Evolutionary conservation across 2,113 vertebrate species (phyloP), one percentile per base, ranked within the genome.

Genomic region (Strix uralensis): DNA sequence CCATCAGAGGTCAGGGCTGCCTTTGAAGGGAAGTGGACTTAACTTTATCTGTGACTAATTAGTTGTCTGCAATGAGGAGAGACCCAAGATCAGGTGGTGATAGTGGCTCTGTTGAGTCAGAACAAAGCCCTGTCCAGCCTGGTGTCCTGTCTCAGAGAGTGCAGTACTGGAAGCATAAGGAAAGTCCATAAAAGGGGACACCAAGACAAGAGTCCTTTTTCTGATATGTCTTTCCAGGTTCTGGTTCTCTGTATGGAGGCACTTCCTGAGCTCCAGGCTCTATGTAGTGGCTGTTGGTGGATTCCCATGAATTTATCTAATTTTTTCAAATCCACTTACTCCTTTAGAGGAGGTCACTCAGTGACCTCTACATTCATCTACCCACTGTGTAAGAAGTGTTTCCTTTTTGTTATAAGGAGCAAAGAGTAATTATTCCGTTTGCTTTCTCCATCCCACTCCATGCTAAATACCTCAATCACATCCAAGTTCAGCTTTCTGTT

Each of bases 1-100:
- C 95, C 95, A 72, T 96, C 86, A 94, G 95, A 94, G 91, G 91
- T 87, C 91, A 87, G 92, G 69, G 86, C 94, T 91, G 92, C 78
- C 71, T 89, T 75, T 86, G 73, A 80, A 72, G 65, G 88, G 46
- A 94, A 58, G 57, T 26, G 66, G 61, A 61, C 49, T 89, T 49
- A 69, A 54, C 30, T 46, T 92, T 79, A 49, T 44, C 73, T 52
- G 63, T 67, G 75, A 75, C 36, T 81, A 61, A 87, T 52, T 70
- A 8, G 27, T 14, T 67, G 14, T 49, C 70, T 70, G 63, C 77
- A 61, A 16, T 2, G 21, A 86, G 65, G 61, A 86, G 34, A 36
- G 13, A 40, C 40, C 34, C 49, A 32, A 57, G 81, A 79, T 81
- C 69, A 72, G 66, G 44, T 69, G 79, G 65, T 44, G 66, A 22